Base-by-base conservation (phyloP, 2,888 invertebrate species). In the Busseola fusca region DNA sequence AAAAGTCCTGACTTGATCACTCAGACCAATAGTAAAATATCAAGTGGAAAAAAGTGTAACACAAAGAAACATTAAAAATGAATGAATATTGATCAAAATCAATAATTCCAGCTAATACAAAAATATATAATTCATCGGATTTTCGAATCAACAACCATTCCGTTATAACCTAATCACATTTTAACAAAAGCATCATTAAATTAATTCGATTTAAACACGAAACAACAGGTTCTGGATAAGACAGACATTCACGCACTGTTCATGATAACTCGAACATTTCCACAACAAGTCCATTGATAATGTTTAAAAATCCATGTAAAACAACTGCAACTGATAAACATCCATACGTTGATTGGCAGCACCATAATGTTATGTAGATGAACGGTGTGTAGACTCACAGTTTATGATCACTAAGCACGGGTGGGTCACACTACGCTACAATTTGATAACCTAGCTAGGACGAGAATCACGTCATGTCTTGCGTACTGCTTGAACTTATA, bases 391-490 rank as follows among this genome's bases (percentile, higher is more conserved):
- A 42, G 60, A 69, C 71, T 78, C 85, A 80, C 73, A 78, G 72
- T 83, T 78, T 64, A 69, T 34, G 64, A 57, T 69, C 64, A 69
- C 77, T 64, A 72, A 75, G 52, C 77, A 64, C 64, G 64, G 79
- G 76, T 84, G 74, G 80, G 72, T 45, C 58, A 27, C 42, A 72
- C 72, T 82, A 85, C 21, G 12, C 81, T 83, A 88, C 75, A 94
- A 94, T 94, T 94, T 93, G 94, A 94, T 94, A 94, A 94, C 94
- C 94, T 95, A 95, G 77, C 88, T 87, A 90, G 68, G 69, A 64
- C 70, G 81, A 79, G 25, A 64, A 88, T 95, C 93, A 94, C 90
- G 92, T 92, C 3, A 86, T 89, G 12, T 95, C 94, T 0, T 93
- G 92, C 0, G 85, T 90, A 91, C 94, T 93, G 79, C 94, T 93